Evolutionary conservation across 2,888 invertebrate genomes (phyloP).

Genomic region (Philaethria dido): DNA sequence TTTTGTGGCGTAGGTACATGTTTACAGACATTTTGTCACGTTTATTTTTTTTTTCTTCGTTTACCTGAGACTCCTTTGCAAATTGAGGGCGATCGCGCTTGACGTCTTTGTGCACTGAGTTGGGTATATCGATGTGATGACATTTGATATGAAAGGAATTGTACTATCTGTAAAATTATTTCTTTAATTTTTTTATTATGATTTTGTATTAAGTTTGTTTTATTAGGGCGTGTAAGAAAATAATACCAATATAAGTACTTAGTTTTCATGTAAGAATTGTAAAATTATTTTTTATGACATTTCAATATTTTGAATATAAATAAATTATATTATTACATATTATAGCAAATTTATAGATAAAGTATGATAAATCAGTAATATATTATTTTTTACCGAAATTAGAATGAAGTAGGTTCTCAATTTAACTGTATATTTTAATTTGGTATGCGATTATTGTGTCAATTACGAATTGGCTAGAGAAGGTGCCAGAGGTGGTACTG

Average conservation of each 20-base stretch:
- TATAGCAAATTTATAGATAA: no score
- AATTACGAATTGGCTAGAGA: no score
- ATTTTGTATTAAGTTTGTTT: conserved; percentile 35
- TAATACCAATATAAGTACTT: not conserved
- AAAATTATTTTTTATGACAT: no score
- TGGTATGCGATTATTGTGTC: no score
- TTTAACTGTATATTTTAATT: no score
- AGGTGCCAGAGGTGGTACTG: no score
- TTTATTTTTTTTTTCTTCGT: conserved; percentile 65
- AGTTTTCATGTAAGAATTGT: not conserved
- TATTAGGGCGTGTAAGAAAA: conserved; percentile 22
- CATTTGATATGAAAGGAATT: conserved; percentile 61
- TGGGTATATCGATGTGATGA: conserved; percentile 73
- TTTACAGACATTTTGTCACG: conserved; percentile 83
- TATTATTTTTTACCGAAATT: no score
- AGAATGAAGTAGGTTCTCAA: no score
- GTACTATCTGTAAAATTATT: conserved; percentile 37
- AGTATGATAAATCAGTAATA: no score
- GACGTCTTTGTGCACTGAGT: conserved; percentile 56
- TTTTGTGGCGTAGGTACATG: conserved; percentile 74
- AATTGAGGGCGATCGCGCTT: conserved; percentile 70
- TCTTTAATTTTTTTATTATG: not conserved
- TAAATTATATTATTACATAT: no score
- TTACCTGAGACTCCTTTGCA: conserved; percentile 74
- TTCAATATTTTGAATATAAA: no score